Percentiles rank a stretch among this genome's conserved stretches.
These are phyloP conservation scores for Hesperophylax magnus DNA, from an alignment of 1,140 invertebrate genomes.

Conservation along the genomic window DNA sequence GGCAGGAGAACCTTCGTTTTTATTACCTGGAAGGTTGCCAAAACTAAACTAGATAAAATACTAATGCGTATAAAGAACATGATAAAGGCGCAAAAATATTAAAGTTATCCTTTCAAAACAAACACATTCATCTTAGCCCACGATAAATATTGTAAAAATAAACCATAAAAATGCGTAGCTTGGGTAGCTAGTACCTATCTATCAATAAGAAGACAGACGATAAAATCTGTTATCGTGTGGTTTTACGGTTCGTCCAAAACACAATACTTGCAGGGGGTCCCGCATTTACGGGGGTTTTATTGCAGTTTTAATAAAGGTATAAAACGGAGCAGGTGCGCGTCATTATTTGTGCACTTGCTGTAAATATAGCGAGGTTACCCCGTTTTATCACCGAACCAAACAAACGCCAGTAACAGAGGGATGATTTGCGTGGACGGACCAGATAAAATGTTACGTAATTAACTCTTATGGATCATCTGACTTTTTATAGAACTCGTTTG, in stretches of 20 bases:
- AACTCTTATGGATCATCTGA: not conserved
- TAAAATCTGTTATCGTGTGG: slow-evolving; percentile 37
- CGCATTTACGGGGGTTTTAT: slow-evolving; percentile 53
- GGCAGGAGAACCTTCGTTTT: no score
- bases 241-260: slow-evolving; percentile 43
- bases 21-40: no score
- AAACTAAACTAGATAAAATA: no score
- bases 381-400: slow-evolving; percentile 32
- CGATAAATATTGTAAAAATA: slow-evolving; percentile 33
- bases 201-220: slow-evolving; percentile 30
- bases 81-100: not conserved
- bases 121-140: slow-evolving; percentile 1
- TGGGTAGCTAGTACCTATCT: not conserved
- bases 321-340: slow-evolving; percentile 48
- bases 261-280: slow-evolving; percentile 42
- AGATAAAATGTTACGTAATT: slow-evolving; percentile 7
- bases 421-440: not conserved
- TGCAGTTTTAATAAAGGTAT: slow-evolving; percentile 50
- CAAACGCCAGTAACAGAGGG: not conserved
- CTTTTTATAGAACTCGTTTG: no score
- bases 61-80: no score
- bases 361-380: slow-evolving; percentile 46
- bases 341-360: slow-evolving; percentile 52
- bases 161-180: slow-evolving; percentile 2
- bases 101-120: slow-evolving; percentile 14